These are phyloP conservation scores for Pygoscelis antarcticus DNA, from an alignment of 2,113 vertebrate genomes.

Conservation along the genomic window DNA sequence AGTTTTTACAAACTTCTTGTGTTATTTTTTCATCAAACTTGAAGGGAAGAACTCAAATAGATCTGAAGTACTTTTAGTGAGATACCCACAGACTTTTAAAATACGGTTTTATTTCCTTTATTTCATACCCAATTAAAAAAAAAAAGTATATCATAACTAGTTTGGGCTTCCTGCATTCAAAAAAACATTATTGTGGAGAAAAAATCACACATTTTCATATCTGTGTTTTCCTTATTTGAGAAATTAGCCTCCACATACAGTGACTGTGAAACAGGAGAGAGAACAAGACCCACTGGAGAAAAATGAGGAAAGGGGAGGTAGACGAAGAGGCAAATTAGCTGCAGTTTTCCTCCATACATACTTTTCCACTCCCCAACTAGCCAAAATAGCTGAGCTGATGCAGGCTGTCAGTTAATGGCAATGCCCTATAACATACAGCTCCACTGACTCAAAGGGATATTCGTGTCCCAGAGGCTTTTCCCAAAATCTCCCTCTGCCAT, in stretches of 20 bases:
- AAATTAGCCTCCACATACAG: fast-evolving
- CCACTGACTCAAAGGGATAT: background rate
- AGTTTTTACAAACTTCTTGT: background rate
- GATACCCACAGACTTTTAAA: background rate
- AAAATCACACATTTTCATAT: background rate
- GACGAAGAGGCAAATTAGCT: background rate
- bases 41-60: background rate
- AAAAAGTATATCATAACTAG: background rate
- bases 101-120: background rate
- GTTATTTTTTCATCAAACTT: background rate
- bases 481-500: background rate
- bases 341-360: background rate
- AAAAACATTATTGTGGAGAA: background rate
- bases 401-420: background rate
- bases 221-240: background rate
- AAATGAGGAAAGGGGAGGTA: background rate
- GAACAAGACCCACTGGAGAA: background rate
- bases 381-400: background rate
- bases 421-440: background rate
- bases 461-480: background rate
- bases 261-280: background rate
- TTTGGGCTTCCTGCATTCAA: background rate
- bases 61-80: background rate
- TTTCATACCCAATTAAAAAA: background rate
- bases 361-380: background rate